Evolutionary conservation across 2,888 invertebrate species (phyloP), one percentile per base, ranked within the genome.

Genomic region (Caenorhabditis sinica): DNA sequence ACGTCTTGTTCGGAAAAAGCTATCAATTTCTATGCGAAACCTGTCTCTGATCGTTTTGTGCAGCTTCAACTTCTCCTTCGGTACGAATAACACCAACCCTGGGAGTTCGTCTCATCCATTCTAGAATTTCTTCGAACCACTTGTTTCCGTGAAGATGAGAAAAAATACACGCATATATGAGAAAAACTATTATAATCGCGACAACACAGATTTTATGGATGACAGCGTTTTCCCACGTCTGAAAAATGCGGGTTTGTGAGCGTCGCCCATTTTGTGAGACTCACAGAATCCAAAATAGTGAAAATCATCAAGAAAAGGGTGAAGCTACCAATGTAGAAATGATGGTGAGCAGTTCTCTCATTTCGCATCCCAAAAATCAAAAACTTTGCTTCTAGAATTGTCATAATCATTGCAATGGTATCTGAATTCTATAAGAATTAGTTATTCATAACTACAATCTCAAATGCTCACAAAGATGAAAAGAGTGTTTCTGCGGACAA

Each of bases 391-490:
- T 68, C 66, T 1, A 69, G 40, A 11, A 53, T 40, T 0, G 49
- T 69, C 36, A 69, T 30, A 15, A 56, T 36, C 69, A 69, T 53
- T 1, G 33, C n/a, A n/a, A 69, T 53, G 0, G 53, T 53, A 23
- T n/a, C 69, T 69, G 53, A 20, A 69, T 13, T 1, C 1, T 5
- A 17, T 11, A 1, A 25, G 6, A 6, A 13, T 56, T 8, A 4
- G n/a, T n/a, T 11, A 36, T 33, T 3, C n/a, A 36, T 9, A 28
- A n/a, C 17, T 9, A 17, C 1, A 11, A 13, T 28, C 0, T 28
- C 28, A 8, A 56, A 56, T 28, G 3, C 69, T 53, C 40, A 69
- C 69, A 69, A 11, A 69, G 25, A 51, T 53, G 69, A 15, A 40
- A 69, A 4, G 69, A 36, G 30, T 69, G 36, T 23, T 28, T 53